Evolutionary conservation across 2,797 vertebrate genomes (phyloP), one percentile per base, ranked within the genome.

Genomic region (Trachurus trachurus): DNA sequence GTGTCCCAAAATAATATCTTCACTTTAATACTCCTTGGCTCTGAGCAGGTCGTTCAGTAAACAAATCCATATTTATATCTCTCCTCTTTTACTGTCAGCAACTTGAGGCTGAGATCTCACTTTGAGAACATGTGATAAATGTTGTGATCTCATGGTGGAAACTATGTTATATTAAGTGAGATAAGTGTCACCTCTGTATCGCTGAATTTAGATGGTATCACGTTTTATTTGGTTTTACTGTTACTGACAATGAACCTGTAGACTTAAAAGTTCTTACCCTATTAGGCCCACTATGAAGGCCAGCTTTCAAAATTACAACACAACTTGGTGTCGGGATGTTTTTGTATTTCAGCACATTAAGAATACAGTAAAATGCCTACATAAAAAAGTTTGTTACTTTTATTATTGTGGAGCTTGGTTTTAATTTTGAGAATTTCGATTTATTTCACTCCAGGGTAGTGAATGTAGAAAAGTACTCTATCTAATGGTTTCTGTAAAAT

Each of bases 1-100:
- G 22, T 66, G 16, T 22, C 66, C 37, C 29, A 71, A 60, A 69
- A 64, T 69, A 79, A 67, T 54, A 60, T 72, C 45, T 21, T 13
- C 29, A 57, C 12, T 73, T 74, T 8, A 40, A 21, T 74, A 10
- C 61, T 44, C 59, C 19, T 15, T 13, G 54, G 71, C 73, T 2
- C 5, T 16, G 37, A 60, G 63, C 49, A 21, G 37, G 61, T 22
- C 6, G 15, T 63, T 76, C 66, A 68, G 37, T 34, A 66, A 88
- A 68, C 66, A 74, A 66, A 76, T 72, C 26, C 9, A 45, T 49
- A 50, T 66, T 66, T 63, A 1, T 58, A 34, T 54, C 16, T 49
- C 22, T 61, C 19, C 34, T 42, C 21, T 66, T 17, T 0, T 53
- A 13, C 29, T 57, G 50, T 71, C 54, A 54, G 59, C 47, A 37